Percentiles rank a stretch among this genome's conserved stretches.
Conservation (phyloP, 2,888 invertebrate genomes). For the Stenchaetothrips biformis region DNA sequence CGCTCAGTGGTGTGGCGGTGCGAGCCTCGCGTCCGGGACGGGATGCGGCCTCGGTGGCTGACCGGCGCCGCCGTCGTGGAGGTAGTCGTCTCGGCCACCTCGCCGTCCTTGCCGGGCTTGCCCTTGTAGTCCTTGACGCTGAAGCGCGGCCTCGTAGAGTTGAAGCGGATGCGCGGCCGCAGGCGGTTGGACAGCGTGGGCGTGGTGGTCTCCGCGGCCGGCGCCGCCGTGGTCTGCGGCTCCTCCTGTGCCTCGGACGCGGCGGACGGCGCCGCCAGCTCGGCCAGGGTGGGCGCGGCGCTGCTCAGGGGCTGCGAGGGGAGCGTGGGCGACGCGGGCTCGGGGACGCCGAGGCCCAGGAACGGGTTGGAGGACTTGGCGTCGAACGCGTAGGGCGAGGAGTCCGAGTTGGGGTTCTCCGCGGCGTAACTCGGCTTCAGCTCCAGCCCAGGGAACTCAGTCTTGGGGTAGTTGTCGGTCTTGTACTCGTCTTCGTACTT, state of each 20-base stretch:
- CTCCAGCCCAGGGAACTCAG: background rate
- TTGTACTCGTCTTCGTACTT: constrained; percentile 37
- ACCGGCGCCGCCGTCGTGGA: constrained; percentile 39
- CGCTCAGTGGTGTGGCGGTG: constrained; percentile 26
- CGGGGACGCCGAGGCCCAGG: background rate
- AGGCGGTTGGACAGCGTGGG: background rate
- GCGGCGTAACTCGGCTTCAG: background rate
- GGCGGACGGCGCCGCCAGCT: background rate
- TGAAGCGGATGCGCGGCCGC: constrained; percentile 17
- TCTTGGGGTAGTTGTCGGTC: constrained; percentile 34
- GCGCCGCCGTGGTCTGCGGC: constrained; percentile 1
- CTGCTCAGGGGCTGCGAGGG: background rate
- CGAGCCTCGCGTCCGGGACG: constrained; percentile 29
- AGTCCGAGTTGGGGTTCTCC: background rate
- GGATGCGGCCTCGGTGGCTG: constrained; percentile 5
- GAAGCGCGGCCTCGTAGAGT: constrained; percentile 62
- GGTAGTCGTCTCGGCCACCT: constrained; percentile 36
- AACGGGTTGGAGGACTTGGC: background rate
- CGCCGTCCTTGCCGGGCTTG: constrained; percentile 48
- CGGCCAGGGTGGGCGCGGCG: background rate
- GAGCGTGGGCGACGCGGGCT: background rate
- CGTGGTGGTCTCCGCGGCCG: background rate
- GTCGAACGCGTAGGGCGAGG: background rate
- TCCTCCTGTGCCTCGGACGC: background rate
- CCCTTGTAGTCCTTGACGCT: constrained; percentile 72